A percentile compares a stretch with the other conserved stretches of the same genome.
phyloP scores from a whole-genome alignment of 37 sponge, comb jelly and placozoan genomes.

The Ianthella basta region DNA sequence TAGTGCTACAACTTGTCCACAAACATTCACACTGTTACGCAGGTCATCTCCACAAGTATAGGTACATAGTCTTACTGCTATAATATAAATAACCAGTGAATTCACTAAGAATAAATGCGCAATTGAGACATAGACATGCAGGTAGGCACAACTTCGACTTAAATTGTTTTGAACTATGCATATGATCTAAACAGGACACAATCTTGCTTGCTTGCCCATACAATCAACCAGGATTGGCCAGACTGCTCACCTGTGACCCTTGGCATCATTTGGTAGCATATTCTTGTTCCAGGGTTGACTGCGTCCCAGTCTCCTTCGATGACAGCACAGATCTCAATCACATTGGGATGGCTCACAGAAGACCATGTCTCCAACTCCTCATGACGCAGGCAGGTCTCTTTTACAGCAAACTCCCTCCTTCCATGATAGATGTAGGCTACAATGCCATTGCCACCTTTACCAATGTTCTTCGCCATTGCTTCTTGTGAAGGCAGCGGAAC shows the following conservation, averaged over 20 bases:
- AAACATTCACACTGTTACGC: no score
- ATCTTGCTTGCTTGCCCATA: no score
- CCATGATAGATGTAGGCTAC: slow-evolving; percentile 7
- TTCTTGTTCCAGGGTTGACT: neutral
- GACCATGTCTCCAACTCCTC: neutral
- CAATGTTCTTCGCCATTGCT: neutral
- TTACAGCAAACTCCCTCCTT: slow-evolving; percentile 31
- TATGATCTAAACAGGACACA: no score
- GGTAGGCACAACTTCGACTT: no score
- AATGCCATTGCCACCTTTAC: slow-evolving; percentile 19
- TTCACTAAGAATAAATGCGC: no score
- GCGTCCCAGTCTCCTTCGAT: neutral
- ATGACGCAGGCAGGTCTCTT: neutral
- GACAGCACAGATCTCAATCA: slow-evolving; percentile 26
- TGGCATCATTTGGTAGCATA: slow-evolving; percentile 12
- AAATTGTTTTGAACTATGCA: no score
- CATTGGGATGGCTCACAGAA: neutral
- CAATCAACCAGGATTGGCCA: no score
- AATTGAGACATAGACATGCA: no score
- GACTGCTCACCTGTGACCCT: slow-evolving; percentile 19
- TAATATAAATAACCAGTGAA: no score
- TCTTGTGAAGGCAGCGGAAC: slow-evolving; percentile 23
- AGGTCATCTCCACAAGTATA: no score
- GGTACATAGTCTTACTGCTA: no score
- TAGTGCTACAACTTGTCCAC: no score